Base-by-base conservation (phyloP, 1,140 invertebrate genomes). In the Gonioctena quinquepunctata region DNA sequence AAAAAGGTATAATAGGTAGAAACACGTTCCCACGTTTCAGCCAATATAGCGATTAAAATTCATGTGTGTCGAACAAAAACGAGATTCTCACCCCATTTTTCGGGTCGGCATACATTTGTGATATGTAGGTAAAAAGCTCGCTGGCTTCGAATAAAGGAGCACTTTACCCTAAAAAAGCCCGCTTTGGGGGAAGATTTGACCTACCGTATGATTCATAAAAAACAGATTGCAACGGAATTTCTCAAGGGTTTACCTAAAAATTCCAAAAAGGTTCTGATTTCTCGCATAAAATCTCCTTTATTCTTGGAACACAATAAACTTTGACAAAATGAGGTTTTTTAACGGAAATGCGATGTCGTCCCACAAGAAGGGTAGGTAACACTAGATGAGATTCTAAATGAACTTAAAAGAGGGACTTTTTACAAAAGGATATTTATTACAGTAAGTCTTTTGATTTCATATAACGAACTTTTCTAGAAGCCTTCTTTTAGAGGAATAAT, bases 81-180 rank as follows among this genome's bases (percentile, higher is more conserved):
- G 52, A 33, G 19, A n/a, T 33, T 67, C 65, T 74, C 77, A 77
- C 79, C 77, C 79, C 68, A 77, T 78, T 78, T 77, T 76, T 74
- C 75, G 63, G 48, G 48, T 8, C 64, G 50, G 16, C 26, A 72
- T 70, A 71, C 72, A 71, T 71, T 68, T 70, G 28, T 26, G 68
- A 74, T 66, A 70, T 72, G 74, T 76, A 78, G 72, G 76, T 76
- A 76, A 78, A 77, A 71, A 68, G 69, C 33, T 70, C 70, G 57
- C 70, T 72, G 49, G 70, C 22, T 71, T 52, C 68, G 71, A 69
- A 76, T 73, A 78, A 78, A 75, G 64, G 62, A 74, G 70, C 75
- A 77, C 75, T 77, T 77, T 75, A 70, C 75, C 73, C 71, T 73
- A 74, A 77, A 77, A 75, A 72, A 74, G 66, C 54, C 64, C 26